Evolutionary conservation across 2,888 invertebrate genomes (phyloP), one percentile per base, ranked within the genome.

Genomic region (Atherix ibis): DNA sequence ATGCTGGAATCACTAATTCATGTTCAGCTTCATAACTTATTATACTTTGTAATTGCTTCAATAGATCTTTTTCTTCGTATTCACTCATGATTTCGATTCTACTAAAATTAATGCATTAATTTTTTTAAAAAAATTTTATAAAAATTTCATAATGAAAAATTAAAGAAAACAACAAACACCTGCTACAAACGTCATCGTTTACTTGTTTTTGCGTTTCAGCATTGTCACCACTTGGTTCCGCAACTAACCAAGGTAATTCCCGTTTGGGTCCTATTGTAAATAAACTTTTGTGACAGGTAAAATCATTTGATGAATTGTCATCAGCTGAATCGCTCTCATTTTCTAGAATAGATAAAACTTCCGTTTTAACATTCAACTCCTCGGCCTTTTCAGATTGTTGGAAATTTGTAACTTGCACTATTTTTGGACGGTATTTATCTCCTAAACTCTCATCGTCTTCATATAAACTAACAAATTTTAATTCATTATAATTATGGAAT

Each of bases 181-280:
- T 5, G 9, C 10, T 13, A 10, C n/a, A 26, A 26, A 26, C 5
- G 13, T 2, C 13, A 26, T 5, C 26, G n/a, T n/a, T 5, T 26
- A 6, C 34, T 28, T 29, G 29, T 29, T 34, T 34, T 24, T 28
- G 22, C 8, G n/a, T 16, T n/a, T 35, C 26, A 10, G 16, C 8
- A 3, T 25, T 4, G 14, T 35, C 26, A 17, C 17, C 30, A 8
- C n/a, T n/a, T n/a, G n/a, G n/a, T n/a, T n/a, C n/a, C n/a, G n/a
- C n/a, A n/a, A 50, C 52, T 33, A 61, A 47, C 67, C 68, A 68
- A 4, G 68, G 68, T 53, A 55, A 60, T 15, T 56, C 54, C 4
- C 64, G 55, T 12, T 48, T 50, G 5, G 49, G 47, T 2, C 50
- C 46, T 16, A 53, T 48, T 1, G 44, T 55, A 39, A 65, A 68